Evolutionary conservation across 1,140 invertebrate species (phyloP), one percentile per base, ranked within the genome.

Genomic region (Bombus cullumanus): DNA sequence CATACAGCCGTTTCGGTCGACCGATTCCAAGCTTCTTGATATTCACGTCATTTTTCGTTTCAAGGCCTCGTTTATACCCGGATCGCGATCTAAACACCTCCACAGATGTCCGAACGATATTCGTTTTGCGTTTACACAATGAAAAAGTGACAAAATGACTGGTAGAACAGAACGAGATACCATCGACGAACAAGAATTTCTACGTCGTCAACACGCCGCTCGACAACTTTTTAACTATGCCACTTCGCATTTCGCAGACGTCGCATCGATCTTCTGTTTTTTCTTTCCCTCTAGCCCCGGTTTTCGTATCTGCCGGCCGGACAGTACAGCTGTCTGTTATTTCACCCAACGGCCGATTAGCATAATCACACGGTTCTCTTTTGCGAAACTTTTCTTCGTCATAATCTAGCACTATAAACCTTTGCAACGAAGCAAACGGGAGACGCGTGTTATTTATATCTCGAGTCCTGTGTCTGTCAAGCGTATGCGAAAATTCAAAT

Each of bases 311-410:
- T 2, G n/a, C 8, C n/a, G 43, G 66, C 47, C 69, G 74, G 41
- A 83, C 74, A 62, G 74, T 71, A 73, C 47, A 37, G 76, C 82
- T 68, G 83, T 87, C 83, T 80, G 86, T 78, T 87, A 87, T 80
- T 85, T 87, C 75, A 83, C 62, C 47, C 76, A 68, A 71, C 81
- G 43, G 37, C 34, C 82, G 86, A 87, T 87, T 87, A 87, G 83
- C 86, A 87, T 87, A 87, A 87, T 87, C 82, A 75, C 77, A 77
- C 82, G 86, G 59, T 64, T 87, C 82, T 72, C 34, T 80, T 62
- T 71, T 37, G 76, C 69, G 57, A 69, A 87, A 53, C 76, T 76
- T 41, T 77, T 80, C 82, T 37, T 39, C 28, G 15, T 22, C 57
- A 43, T 85, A 85, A 87, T 87, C 76, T 83, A 64, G 37, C 69